phyloP scores from a whole-genome alignment of 1,140 invertebrate genomes.

The Ditylenchus dipsaci region DNA sequence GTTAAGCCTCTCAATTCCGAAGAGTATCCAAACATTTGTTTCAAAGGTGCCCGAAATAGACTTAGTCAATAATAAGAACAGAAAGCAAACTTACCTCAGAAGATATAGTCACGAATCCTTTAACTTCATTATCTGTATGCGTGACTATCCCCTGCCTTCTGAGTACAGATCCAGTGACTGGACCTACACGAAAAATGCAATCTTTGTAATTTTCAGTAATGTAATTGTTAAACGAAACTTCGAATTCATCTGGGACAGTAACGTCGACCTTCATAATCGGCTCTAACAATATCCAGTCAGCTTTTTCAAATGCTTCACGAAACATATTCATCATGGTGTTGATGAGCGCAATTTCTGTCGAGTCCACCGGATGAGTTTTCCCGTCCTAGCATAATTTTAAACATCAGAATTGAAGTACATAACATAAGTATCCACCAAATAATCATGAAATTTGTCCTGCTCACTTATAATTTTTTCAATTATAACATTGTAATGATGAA shows the following conservation, averaged over 20 bases:
- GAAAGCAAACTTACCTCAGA: neutral
- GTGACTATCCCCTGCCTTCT: constrained; percentile 81
- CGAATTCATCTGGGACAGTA: constrained; percentile 71
- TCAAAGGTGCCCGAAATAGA: constrained; percentile 74
- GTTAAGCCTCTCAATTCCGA: constrained; percentile 83
- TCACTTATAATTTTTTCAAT: too few species aligned
- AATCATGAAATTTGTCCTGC: too few species aligned
- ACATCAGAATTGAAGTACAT: too few species aligned
- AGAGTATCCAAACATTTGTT: constrained; percentile 98
- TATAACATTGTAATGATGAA: too few species aligned
- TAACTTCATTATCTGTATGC: constrained; percentile 76
- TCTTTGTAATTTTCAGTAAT: too few species aligned
- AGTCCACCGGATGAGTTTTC: constrained; percentile 44
- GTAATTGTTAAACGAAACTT: too few species aligned
- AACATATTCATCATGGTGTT: constrained; percentile 58
- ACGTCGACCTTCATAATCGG: constrained; percentile 96
- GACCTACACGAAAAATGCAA: constrained; percentile 33
- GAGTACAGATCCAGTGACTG: constrained; percentile 73
- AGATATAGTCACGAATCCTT: constrained; percentile 62
- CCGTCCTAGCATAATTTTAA: constrained; percentile 17
- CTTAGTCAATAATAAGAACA: constrained; percentile 10
- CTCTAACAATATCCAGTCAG: constrained; percentile 83
- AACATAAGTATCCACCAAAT: too few species aligned
- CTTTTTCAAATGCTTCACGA: constrained; percentile 58
- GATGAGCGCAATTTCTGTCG: constrained; percentile 57